Percentiles rank a stretch among this genome's conserved stretches.
These are phyloP conservation scores for Drosophila falleni DNA, from an alignment of 2,888 invertebrate genomes.

Conservation along the genomic window DNA sequence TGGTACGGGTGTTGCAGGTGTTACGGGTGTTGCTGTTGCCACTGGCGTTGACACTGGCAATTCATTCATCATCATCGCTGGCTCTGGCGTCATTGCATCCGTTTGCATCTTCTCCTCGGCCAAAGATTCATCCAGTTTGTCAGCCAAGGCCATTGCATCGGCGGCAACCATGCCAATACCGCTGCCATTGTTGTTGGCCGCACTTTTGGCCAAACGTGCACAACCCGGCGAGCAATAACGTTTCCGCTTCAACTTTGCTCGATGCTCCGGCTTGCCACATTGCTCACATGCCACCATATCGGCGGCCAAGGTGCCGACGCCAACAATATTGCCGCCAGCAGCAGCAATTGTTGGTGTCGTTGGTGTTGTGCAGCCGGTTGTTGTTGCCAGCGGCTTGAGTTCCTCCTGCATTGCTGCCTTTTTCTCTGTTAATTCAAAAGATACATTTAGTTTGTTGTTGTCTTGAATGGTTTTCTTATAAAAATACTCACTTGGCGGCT, in stretches of 20 bases:
- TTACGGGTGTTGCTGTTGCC: slow-evolving; percentile 13
- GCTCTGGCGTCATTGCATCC: slow-evolving; percentile 45
- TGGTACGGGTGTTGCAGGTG: slow-evolving; percentile 2
- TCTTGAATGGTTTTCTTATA: no score
- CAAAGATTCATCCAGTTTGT: slow-evolving; percentile 72
- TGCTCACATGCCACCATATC: slow-evolving; percentile 88
- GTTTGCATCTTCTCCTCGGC: slow-evolving; percentile 76
- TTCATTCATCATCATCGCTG: slow-evolving; percentile 24
- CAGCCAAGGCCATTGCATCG: slow-evolving; percentile 61
- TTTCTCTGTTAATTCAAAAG: slow-evolving; percentile 74
- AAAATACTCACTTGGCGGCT: slow-evolving; percentile 91
- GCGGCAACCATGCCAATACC: slow-evolving; percentile 49
- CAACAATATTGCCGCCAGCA: slow-evolving; percentile 10
- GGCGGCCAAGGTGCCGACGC: slow-evolving; percentile 56
- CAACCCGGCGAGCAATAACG: slow-evolving; percentile 92
- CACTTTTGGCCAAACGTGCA: slow-evolving; percentile 86
- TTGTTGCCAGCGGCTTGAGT: slow-evolving; percentile 43
- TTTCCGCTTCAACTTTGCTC: slow-evolving; percentile 90
- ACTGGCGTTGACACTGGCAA: slow-evolving; percentile 18
- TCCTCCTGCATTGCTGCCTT: slow-evolving; percentile 79
- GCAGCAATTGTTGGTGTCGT: slow-evolving; percentile 13
- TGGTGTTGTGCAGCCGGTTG: slow-evolving; percentile 15
- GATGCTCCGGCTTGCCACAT: slow-evolving; percentile 89
- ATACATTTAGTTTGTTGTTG: background rate
- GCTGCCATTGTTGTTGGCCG: slow-evolving; percentile 39